phyloP scores from a whole-genome alignment of 2,888 invertebrate genomes.

The Abrostola triplasia region DNA sequence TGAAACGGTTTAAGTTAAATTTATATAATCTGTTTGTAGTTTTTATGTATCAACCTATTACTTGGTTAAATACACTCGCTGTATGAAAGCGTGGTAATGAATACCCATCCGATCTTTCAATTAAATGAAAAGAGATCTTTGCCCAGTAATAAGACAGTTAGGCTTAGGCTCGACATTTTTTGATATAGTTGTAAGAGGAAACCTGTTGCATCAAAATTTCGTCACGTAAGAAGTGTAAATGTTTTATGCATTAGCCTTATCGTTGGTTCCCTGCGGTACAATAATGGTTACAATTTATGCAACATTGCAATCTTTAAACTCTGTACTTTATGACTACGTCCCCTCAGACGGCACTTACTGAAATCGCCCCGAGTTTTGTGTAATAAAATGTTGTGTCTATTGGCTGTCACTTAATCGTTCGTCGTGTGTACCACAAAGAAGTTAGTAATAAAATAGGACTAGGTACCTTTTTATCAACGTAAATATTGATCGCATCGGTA shows the following conservation, averaged over 20 bases:
- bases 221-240: constrained; percentile 40
- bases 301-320: constrained; percentile 49
- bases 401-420: constrained; percentile 17
- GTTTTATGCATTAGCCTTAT: constrained; percentile 38
- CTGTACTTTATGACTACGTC: constrained; percentile 31
- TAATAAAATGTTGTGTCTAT: constrained; percentile 26
- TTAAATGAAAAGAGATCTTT: too few relatives aligned
- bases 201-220: constrained; percentile 44
- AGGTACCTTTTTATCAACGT: neutral
- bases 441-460: neutral
- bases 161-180: too few relatives aligned
- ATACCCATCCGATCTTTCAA: too few relatives aligned
- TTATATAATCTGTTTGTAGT: too few relatives aligned
- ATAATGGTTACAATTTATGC: constrained; percentile 50
- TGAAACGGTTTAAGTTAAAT: too few relatives aligned
- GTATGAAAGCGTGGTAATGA: too few relatives aligned
- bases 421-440: constrained; percentile 11
- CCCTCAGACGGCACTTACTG: constrained; percentile 46
- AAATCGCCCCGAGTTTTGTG: constrained; percentile 32
- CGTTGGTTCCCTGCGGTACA: constrained; percentile 36
- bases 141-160: neutral
- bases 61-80: too few relatives aligned
- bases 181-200: neutral
- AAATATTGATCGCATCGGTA: neutral
- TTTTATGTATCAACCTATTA: too few relatives aligned